Conservation (phyloP, 2,113 vertebrate genomes). For the Rhodinocichla rosea region DNA sequence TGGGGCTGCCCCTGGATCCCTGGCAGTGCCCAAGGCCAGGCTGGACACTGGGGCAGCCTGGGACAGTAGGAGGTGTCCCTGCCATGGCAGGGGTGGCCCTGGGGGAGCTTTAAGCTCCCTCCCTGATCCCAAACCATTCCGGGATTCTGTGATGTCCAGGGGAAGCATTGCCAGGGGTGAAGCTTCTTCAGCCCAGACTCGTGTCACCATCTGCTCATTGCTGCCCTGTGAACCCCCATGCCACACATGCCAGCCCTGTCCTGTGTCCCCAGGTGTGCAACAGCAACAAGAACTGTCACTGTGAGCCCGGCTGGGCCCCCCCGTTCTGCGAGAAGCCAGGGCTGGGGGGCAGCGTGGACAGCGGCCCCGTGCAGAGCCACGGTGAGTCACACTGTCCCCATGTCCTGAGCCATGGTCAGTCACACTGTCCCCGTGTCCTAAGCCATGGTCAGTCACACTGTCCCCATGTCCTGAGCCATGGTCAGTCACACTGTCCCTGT, state of each 20-base stretch:
- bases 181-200: background rate
- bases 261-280: constrained; percentile 85
- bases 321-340: constrained; percentile 88
- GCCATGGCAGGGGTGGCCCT: background rate
- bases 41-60: background rate
- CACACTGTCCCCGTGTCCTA: no score
- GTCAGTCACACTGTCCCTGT: no score
- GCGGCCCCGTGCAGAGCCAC: constrained; percentile 83
- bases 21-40: background rate
- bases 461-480: no score
- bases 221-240: accelerated
- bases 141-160: background rate
- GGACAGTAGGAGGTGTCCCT: background rate
- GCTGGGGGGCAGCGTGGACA: constrained; percentile 90
- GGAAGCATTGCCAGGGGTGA: background rate
- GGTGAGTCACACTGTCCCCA: constrained; percentile 61
- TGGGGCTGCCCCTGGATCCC: background rate
- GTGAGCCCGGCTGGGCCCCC: constrained; percentile 85
- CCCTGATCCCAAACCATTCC: background rate
- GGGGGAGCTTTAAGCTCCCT: accelerated
- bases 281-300: constrained; percentile 94
- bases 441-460: no score
- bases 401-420: no score
- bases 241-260: background rate
- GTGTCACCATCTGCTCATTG: no score